These are phyloP conservation scores for Brachyopa scutellaris DNA, from an alignment of 2,888 invertebrate species.

Conservation along the genomic window DNA sequence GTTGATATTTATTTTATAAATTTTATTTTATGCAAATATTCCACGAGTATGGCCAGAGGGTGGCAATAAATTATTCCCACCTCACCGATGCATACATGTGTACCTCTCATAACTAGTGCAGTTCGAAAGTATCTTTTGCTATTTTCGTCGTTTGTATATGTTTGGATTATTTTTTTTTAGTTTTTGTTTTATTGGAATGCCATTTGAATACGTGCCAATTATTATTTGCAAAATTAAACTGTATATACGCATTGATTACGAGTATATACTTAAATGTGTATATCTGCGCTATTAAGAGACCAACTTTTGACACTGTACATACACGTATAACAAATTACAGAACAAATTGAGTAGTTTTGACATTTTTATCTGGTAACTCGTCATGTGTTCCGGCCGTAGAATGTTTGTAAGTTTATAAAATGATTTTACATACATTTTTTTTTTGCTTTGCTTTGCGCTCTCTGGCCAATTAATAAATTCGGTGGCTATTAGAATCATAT, in stretches of 20 bases:
- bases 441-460: neutral
- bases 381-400: neutral
- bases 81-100: constrained; percentile 9
- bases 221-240: constrained; percentile 63
- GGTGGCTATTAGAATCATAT: neutral
- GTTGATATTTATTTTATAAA: constrained; percentile 55
- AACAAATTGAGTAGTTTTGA: constrained; percentile 39
- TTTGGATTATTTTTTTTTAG: constrained; percentile 23
- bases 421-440: neutral
- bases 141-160: constrained; percentile 54
- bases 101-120: constrained; percentile 7
- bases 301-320: constrained; percentile 41
- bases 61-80: constrained; percentile 3
- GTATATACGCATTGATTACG: constrained; percentile 1
- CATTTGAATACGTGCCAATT: constrained; percentile 71
- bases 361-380: neutral
- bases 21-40: constrained; percentile 62
- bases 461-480: constrained; percentile 14
- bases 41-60: neutral
- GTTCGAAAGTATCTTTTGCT: constrained; percentile 30
- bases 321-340: constrained; percentile 33
- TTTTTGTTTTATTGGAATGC: constrained; percentile 66
- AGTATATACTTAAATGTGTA: neutral
- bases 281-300: constrained; percentile 14
- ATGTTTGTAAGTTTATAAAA: neutral